Evolutionary conservation across 2,797 vertebrate species (phyloP).

Genomic region (Falco peregrinus): DNA sequence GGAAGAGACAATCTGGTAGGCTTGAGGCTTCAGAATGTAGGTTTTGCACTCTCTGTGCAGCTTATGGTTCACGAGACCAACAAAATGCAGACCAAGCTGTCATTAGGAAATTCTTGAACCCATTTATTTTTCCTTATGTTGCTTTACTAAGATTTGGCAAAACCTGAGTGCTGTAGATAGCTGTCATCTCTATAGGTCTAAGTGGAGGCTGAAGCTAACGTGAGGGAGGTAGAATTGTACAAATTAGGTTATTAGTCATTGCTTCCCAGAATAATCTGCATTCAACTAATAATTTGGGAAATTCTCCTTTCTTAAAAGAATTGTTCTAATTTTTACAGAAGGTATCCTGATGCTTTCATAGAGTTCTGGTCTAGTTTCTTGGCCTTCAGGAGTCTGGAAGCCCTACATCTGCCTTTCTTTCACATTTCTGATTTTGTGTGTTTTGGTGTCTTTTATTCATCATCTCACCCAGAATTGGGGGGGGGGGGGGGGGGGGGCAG

Average conservation of each 20-base stretch:
- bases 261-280: conserved; percentile 9
- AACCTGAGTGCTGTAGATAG: background rate
- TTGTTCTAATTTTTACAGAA: background rate
- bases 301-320: background rate
- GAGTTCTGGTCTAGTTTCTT: background rate
- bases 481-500: too few relatives aligned
- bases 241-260: conserved; percentile 15
- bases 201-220: background rate
- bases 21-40: background rate
- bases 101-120: background rate
- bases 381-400: background rate
- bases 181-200: background rate
- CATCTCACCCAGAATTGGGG: background rate
- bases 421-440: background rate
- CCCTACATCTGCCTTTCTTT: background rate
- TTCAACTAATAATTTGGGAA: background rate
- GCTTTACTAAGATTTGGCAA: background rate
- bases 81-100: background rate
- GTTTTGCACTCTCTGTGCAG: background rate
- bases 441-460: background rate
- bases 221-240: background rate
- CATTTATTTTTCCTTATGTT: background rate
- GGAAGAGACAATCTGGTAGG: background rate
- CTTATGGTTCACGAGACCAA: background rate
- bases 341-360: background rate